phyloP scores from a whole-genome alignment of 2,797 vertebrate species.

The Limnodromus scolopaceus region DNA sequence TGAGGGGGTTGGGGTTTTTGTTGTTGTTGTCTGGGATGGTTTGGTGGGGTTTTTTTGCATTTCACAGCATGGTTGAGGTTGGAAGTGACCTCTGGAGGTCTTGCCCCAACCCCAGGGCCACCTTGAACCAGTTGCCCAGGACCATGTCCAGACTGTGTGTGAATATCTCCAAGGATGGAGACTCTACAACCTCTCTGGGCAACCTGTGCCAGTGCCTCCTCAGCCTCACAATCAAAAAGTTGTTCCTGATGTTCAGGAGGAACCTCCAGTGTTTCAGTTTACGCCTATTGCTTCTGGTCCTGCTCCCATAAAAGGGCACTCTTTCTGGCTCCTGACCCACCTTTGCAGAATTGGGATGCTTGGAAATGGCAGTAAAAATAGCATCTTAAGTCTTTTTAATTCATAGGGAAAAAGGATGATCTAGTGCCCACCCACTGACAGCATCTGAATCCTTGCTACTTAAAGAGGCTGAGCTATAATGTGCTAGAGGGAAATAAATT shows the following conservation, averaged over 20 bases:
- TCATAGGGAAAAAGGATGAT: not conserved
- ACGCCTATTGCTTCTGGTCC: not conserved
- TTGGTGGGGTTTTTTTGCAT: not conserved
- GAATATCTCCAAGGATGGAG: not conserved
- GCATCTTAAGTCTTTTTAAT: not conserved
- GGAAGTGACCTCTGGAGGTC: not conserved
- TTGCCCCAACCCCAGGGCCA: not conserved
- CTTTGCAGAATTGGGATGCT: not conserved
- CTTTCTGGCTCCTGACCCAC: not conserved
- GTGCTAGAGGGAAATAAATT: not conserved
- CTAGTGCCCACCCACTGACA: not conserved
- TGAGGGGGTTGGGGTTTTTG: too few relatives aligned
- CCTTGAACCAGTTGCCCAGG: fast-evolving
- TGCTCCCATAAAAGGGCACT: not conserved
- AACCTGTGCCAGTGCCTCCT: not conserved
- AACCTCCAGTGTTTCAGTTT: not conserved
- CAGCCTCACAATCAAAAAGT: not conserved
- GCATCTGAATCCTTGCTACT: not conserved
- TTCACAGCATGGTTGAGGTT: not conserved
- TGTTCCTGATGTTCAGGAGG: fast-evolving
- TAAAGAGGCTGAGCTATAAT: not conserved
- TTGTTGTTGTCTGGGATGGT: too few relatives aligned
- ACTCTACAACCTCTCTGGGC: not conserved
- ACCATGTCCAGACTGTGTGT: not conserved
- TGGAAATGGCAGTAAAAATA: not conserved